A percentile compares a stretch with the other conserved stretches of the same genome.
These are phyloP conservation scores for Dreissena polymorpha DNA, from an alignment of 1,140 invertebrate species.

Conservation along the genomic window DNA sequence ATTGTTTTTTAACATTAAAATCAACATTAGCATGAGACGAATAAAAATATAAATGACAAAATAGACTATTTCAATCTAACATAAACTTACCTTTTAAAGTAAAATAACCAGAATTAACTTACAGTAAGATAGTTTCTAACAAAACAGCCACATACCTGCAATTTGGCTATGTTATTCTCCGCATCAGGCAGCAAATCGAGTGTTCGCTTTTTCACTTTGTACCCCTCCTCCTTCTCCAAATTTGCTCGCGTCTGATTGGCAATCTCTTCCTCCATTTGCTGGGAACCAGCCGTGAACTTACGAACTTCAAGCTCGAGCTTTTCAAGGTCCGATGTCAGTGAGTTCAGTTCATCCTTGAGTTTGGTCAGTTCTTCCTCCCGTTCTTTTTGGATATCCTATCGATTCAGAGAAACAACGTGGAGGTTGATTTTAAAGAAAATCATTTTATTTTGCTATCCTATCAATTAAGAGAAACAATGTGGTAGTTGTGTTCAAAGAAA, in stretches of 20 bases:
- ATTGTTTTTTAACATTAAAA: no score
- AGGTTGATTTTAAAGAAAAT: no score
- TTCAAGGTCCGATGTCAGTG: conserved; percentile 69
- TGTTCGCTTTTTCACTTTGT: conserved; percentile 82
- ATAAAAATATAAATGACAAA: no score
- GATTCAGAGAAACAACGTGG: no score
- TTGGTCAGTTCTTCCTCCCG: conserved; percentile 75
- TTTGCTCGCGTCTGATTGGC: conserved; percentile 58
- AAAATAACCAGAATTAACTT: no score
- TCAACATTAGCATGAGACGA: no score
- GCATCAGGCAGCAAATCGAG: conserved; percentile 84
- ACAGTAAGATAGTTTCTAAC: neutral
- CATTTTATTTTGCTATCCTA: no score
- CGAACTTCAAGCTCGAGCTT: conserved; percentile 71
- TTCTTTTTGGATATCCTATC: conserved; percentile 76
- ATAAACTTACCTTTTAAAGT: no score
- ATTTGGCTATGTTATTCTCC: conserved; percentile 84
- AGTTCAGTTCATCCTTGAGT: conserved; percentile 72
- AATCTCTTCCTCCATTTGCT: conserved; percentile 77
- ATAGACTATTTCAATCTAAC: no score
- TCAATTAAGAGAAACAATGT: no score
- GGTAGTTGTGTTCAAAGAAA: no score
- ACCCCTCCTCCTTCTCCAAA: conserved; percentile 75
- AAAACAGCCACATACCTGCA: conserved; percentile 71
- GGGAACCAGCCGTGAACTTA: conserved; percentile 71